Base-by-base conservation (phyloP, 37 sponge, comb jelly and placozoan species). In the Beroe forskalii region DNA sequence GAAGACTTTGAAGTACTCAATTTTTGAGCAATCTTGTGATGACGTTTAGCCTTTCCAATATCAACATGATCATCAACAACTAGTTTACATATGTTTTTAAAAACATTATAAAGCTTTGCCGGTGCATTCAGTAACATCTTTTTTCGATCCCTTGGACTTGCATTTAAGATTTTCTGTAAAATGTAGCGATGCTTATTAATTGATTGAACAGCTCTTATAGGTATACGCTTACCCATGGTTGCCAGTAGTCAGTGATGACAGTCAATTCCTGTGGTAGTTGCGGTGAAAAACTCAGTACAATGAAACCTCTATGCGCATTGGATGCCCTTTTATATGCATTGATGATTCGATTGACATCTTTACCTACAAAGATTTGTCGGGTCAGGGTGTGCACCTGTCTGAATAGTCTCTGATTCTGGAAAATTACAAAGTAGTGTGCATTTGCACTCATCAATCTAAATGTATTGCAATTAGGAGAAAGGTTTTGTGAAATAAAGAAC, bases 241-340 rank as follows among this genome's bases (percentile, higher is more conserved):
- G 37, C 76, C 76, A 72, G 31, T 37, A 72, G 40, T 72, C 76
- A 6, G 76, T 72, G 3, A 72, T 72, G 6, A 72, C 76, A 37
- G 76, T 72, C 12, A 72, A 8, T 36, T 72, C 76, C 8, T 72
- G 6, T 22, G 76, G 76, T 38, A 72, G 76, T 23, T 4, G 20
- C 6, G 76, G 76, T 38, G 76, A 31, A 72, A 72, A 36, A 72
- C 76, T 72, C 6, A 72, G 40, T 4, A 72, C 6, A 72, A 72
- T 37, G 22, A 72, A 72, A 8, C 76, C 76, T 12, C 76, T 32
- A 31, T 3, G 19, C 22, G 12, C 3, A 4, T 72, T 22, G 3
- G 76, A 72, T 72, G 76, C 40, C 31, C 76, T 72, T 72, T 72
- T 72, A 37, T 37, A 72, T 33, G 76, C 76, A 8, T 4, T 22